Evolutionary conservation across 2,797 vertebrate species (phyloP).

Genomic region (Sebastes vulpes): DNA sequence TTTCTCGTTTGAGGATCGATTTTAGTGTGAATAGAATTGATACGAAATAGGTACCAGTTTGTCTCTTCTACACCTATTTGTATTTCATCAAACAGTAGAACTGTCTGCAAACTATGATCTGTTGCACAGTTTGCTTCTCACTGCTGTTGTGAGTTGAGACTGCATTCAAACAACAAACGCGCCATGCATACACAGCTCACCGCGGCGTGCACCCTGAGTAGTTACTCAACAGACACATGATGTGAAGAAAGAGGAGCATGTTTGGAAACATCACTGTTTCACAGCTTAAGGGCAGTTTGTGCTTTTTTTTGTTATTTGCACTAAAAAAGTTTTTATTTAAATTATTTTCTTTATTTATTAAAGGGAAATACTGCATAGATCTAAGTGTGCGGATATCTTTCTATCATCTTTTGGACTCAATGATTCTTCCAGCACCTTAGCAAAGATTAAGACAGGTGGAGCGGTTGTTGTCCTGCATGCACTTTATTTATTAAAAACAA

Average conservation of each 20-base stretch:
- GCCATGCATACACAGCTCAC: fast-evolving
- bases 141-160: background rate
- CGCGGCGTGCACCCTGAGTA: background rate
- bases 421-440: too few relatives aligned
- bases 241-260: background rate
- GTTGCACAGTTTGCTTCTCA: background rate
- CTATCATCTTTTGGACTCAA: too few relatives aligned
- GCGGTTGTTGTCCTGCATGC: too few relatives aligned
- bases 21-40: background rate
- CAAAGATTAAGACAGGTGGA: too few relatives aligned
- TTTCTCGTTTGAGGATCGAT: background rate
- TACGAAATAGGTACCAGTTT: background rate
- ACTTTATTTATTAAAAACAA: background rate
- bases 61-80: background rate
- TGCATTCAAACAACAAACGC: background rate
- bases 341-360: too few relatives aligned
- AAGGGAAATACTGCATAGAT: too few relatives aligned
- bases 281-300: too few relatives aligned
- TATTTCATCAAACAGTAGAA: background rate
- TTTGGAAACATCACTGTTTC: too few relatives aligned
- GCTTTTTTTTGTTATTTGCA: too few relatives aligned
- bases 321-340: too few relatives aligned
- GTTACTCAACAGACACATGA: background rate
- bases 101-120: background rate
- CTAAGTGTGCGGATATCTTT: too few relatives aligned